Evolutionary conservation across 1,140 invertebrate genomes (phyloP), one percentile per base, ranked within the genome.

Genomic region (Proales similis): DNA sequence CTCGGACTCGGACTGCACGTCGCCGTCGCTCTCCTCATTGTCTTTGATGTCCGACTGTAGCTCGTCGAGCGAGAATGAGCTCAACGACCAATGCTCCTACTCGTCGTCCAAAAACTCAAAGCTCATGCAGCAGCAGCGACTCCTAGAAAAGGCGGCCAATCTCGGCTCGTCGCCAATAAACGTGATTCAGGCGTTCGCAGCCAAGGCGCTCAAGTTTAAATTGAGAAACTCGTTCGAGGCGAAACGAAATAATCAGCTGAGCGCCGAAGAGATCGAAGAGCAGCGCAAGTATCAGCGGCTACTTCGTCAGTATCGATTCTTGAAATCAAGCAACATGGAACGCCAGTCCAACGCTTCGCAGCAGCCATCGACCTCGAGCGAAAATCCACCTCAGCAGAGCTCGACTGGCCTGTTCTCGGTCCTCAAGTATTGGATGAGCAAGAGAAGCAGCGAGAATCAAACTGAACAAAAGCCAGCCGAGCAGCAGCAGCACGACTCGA

Each of bases 141-240:
- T 57, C 26, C 22, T 57, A 2, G 51, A 57, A 57, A 57, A 57
- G 45, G 51, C 45, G 3, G 51, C 51, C 12, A 57, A 57, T 14
- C n/a, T 57, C n/a, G 51, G 51, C 4, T 57, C 51, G 20, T 57
- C 51, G 12, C 51, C 51, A n/a, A 57, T 57, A 12, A 57, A 57
- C 45, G 51, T 57, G 0, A 57, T 57, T 14, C 51, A 57, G 22
- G 51, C 51, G 1, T 42, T 57, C 17, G 51, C 51, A 4, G 51
- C 51, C 22, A 57, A 57, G 12, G 51, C 51, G 17, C 24, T 57
- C 11, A 57, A 57, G 12, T 57, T 57, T 57, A 57, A 57, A 42
- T 42, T 57, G 0, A 57, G 45, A 24, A 57, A 39, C 20, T 26
- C 51, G 1, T 14, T 9, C 14, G 9, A 36, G 33, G 9, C 14